Evolutionary conservation across 1,140 invertebrate genomes (phyloP), one percentile per base, ranked within the genome.

Genomic region (Neuroterus valhalla): DNA sequence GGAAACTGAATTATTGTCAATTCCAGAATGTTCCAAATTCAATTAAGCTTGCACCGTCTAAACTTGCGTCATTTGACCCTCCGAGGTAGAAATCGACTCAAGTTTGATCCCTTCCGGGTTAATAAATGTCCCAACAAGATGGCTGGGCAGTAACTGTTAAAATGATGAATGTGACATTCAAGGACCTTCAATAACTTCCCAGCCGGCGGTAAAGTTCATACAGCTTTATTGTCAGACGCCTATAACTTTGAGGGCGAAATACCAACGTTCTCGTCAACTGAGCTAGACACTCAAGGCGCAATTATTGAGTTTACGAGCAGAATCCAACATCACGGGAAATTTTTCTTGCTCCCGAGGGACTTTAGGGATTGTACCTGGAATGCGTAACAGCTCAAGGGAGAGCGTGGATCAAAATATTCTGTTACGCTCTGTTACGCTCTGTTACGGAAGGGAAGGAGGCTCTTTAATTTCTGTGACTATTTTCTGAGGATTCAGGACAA

Each of bases 111-210:
- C 26, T 62, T 62, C 55, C 55, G 55, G 55, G 55, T 62, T 62
- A 23, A 62, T 62, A 62, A 62, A 62, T 62, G 15, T 31, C 26
- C 14, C 15, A 62, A 62, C 12, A 23, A 31, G 55, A 62, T 23
- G 12, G 21, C 14, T 26, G 14, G 26, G 12, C 23, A 62, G 12
- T 62, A 62, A 62, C 55, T 31, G 55, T 38, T 62, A 62, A 62
- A 62, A 62, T 62, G 55, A 62, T 62, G 31, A 62, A 62, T 62
- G 55, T 62, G 23, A 62, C 55, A 62, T 23, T 62, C 31, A 8
- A 62, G 21, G 21, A 62, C 21, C 55, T 15, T 31, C 23, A 62
- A 62, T 62, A 62, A 62, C 55, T 62, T 62, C 26, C n/a, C 31
- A 48, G 46, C 6, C 26, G 31, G 55, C 31, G 23, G 31, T 62